phyloP scores from a whole-genome alignment of 2,113 vertebrate genomes.

The Hydrochoerus hydrochaeris region DNA sequence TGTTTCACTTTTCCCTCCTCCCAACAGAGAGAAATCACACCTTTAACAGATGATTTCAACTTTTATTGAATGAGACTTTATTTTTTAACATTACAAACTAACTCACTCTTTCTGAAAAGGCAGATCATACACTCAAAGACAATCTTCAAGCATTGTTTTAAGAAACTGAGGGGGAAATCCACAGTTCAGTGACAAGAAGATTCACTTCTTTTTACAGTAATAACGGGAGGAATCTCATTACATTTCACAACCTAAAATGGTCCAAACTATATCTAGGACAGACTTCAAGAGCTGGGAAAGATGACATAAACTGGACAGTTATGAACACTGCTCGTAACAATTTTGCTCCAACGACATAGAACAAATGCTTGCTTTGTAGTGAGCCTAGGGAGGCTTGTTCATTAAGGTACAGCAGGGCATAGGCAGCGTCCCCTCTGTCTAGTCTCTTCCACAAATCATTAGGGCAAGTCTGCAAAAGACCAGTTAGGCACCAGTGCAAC shows the following conservation, averaged over 20 bases:
- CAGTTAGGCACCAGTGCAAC: slow-evolving; percentile 35
- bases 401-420: slow-evolving; percentile 50
- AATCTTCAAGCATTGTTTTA: slow-evolving; percentile 78
- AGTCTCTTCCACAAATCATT: slow-evolving; percentile 34
- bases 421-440: not conserved
- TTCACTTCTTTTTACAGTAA: slow-evolving; percentile 85
- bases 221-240: slow-evolving; percentile 79
- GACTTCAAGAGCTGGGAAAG: slow-evolving; percentile 70
- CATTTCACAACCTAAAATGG: slow-evolving; percentile 79
- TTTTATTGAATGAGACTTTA: slow-evolving; percentile 87
- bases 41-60: slow-evolving; percentile 83
- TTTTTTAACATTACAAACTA: slow-evolving; percentile 85
- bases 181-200: slow-evolving; percentile 81
- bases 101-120: slow-evolving; percentile 84
- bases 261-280: slow-evolving; percentile 76
- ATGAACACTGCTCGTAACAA: slow-evolving; percentile 54
- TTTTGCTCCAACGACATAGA: slow-evolving; percentile 7
- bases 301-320: slow-evolving; percentile 54
- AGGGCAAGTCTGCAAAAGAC: slow-evolving; percentile 74
- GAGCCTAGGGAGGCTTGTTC: slow-evolving; percentile 9
- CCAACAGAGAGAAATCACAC: slow-evolving; percentile 80
- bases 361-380: slow-evolving; percentile 61
- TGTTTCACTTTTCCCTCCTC: not conserved
- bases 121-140: slow-evolving; percentile 83
- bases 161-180: slow-evolving; percentile 76